Base-by-base conservation (phyloP, 92 coral and sea anemone genomes). In the Phenganax marumi region DNA sequence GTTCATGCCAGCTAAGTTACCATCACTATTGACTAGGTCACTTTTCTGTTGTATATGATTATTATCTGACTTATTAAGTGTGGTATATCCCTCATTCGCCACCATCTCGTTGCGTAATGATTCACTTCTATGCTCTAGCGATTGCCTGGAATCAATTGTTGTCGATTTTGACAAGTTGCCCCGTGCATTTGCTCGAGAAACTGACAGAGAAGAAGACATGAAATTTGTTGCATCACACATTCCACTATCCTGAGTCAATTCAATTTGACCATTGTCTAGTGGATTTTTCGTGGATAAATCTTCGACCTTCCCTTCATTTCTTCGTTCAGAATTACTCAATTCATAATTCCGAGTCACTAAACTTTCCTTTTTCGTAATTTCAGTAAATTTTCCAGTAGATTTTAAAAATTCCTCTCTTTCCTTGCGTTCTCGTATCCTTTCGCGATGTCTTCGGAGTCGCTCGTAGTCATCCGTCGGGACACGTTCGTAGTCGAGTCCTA, bases 401-500 rank as follows among this genome's bases (percentile, higher is more conserved):
- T 60, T 47, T 26, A 39, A 58, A 43, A 25, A n/a, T 58, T 56
- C 70, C 16, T 11, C 18, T 9, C 33, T n/a, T 4, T 46, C 83
- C 18, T 78, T 50, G 72, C 19, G 58, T 56, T 18, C 48, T 33
- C 14, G 26, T 50, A 78, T 21, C 51, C 16, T 66, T 21, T 78
- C 61, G 33, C 52, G 65, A 11, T 26, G 55, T 49, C 58, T 54
- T 76, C 52, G 81, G 13, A 56, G 52, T 78, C 83, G 55, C 12
- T 78, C 83, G 72, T 78, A 55, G 39, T 77, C 72, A 13, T 60
- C 71, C 13, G 83, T 78, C 58, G 83, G 83, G 43, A 77, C 86
- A 7, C 91, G 84, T 48, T 84, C 97, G 79, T 84, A 75, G 19
- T 93, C 96, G 79, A 96, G 85, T 19, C 99, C 99, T 25, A 96